Conservation (phyloP, 1,140 invertebrate genomes). For the Zaprionus gabonicus region DNA sequence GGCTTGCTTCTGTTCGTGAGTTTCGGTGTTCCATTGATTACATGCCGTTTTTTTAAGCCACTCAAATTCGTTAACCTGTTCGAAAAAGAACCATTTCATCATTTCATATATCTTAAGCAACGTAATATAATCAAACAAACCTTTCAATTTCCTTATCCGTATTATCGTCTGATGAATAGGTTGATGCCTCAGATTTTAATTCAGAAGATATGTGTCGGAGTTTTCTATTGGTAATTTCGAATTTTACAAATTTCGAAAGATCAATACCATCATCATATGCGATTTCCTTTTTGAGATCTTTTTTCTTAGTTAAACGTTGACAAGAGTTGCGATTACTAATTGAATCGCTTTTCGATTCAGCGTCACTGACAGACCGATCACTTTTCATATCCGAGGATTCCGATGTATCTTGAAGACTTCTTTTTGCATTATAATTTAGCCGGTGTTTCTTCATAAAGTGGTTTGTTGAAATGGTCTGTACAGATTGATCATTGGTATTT, state of each 20-base stretch:
- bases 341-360: neutral
- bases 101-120: neutral
- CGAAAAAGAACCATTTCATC: neutral
- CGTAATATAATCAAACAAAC: conserved; percentile 32
- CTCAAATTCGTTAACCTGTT: conserved; percentile 61
- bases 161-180: conserved; percentile 37
- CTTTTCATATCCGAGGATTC: conserved; percentile 30
- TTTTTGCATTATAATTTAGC: conserved; percentile 54
- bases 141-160: conserved; percentile 74
- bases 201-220: conserved; percentile 11
- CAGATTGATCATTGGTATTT: conserved; percentile 1
- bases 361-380: neutral
- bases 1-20: conserved; percentile 29
- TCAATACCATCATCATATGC: conserved; percentile 67
- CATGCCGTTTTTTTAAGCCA: conserved; percentile 53
- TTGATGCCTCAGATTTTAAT: conserved; percentile 14
- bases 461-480: conserved; percentile 25
- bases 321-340: neutral
- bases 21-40: neutral
- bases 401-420: conserved; percentile 43
- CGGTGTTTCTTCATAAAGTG: conserved; percentile 18
- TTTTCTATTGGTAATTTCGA: conserved; percentile 48
- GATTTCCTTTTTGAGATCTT: neutral
- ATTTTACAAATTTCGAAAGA: conserved; percentile 62
- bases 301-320: conserved; percentile 1